A percentile compares a stretch with the other conserved stretches of the same genome.
Conservation (phyloP, 2,113 vertebrate genomes). For the Tylochromis polylepis region DNA sequence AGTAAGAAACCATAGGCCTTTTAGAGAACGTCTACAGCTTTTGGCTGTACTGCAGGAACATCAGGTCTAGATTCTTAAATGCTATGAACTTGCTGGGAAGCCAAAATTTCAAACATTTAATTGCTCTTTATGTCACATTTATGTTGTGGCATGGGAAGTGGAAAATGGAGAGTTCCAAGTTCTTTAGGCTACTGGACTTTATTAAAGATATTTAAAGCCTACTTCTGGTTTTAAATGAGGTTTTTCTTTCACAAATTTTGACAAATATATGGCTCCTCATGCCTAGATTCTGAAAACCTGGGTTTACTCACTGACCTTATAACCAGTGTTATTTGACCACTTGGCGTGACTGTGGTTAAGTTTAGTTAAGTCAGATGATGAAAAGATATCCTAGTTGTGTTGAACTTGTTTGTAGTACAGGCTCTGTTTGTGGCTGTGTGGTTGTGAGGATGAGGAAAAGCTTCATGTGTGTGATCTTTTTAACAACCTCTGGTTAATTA, state of each 20-base stretch:
- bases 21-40: neutral
- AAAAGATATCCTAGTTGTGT: neutral
- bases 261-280: neutral
- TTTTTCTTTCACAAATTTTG: neutral
- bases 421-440: neutral
- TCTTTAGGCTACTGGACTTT: neutral
- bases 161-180: neutral
- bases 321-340: neutral
- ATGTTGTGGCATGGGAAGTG: neutral
- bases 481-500: constrained; percentile 35
- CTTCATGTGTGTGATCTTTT: neutral
- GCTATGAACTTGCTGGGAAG: neutral
- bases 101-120: neutral
- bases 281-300: neutral
- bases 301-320: neutral
- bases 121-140: neutral
- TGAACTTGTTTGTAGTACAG: neutral
- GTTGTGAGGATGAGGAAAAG: neutral
- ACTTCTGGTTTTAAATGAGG: neutral
- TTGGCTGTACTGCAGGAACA: neutral
- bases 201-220: neutral
- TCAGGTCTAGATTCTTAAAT: neutral
- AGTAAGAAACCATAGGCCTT: neutral
- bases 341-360: neutral
- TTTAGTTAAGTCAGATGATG: neutral